Percentiles rank a stretch among this genome's conserved stretches.
Conservation (phyloP, 2,797 vertebrate species). For the Cercopithecus diana region DNA sequence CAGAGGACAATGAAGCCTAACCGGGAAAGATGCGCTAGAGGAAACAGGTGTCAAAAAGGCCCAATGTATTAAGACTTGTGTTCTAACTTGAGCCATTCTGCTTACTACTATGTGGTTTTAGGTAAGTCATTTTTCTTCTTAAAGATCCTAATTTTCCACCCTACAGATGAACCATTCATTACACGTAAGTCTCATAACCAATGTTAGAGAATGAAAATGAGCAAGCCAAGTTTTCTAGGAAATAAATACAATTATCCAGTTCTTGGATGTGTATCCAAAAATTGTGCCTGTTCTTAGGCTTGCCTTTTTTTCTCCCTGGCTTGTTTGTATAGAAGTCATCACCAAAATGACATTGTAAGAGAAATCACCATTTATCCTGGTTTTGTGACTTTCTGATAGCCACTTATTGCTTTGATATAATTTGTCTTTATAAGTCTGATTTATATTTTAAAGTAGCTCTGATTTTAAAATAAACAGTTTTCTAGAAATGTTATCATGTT, state of each 20-base stretch:
- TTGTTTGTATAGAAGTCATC: neutral
- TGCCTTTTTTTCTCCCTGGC: neutral
- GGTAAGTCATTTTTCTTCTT: neutral
- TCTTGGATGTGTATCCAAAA: neutral
- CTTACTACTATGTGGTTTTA: neutral
- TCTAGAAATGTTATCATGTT: neutral
- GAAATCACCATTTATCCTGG: neutral
- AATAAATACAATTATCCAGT: neutral
- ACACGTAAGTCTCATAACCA: neutral
- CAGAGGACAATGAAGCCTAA: neutral
- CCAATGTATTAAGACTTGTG: neutral
- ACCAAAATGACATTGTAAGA: neutral
- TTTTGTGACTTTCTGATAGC: neutral
- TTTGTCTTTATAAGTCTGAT: neutral
- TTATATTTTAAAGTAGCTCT: neutral
- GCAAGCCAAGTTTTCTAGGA: neutral
- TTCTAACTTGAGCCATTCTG: neutral
- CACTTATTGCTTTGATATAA: neutral
- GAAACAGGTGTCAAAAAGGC: neutral
- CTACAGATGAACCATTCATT: neutral
- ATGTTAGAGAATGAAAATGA: neutral
- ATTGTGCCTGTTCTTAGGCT: neutral
- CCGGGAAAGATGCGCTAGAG: accelerated
- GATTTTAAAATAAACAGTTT: neutral
- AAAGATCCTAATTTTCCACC: neutral